phyloP scores from a whole-genome alignment of 2,888 invertebrate genomes.

The Sinotaia quadrata region DNA sequence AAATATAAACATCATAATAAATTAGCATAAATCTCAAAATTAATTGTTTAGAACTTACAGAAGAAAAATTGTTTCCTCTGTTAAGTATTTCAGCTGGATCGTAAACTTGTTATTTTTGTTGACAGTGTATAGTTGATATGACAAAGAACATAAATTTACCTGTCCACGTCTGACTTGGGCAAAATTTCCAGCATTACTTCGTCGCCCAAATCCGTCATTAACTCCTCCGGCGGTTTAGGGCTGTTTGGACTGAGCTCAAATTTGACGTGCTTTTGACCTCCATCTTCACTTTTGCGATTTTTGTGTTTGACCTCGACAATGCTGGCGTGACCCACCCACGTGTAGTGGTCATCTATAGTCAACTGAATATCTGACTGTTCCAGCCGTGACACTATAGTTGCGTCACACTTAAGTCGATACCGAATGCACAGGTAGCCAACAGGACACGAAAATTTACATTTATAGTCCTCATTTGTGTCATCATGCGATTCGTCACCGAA shows the following conservation, averaged over 20 bases:
- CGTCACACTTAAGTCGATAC: slow-evolving; percentile 8
- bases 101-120: neutral
- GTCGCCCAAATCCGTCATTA: neutral
- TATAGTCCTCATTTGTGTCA: neutral
- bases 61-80: neutral
- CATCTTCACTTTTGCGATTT: neutral
- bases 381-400: slow-evolving; percentile 1
- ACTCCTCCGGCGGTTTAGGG: neutral
- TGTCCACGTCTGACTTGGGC: slow-evolving; percentile 11
- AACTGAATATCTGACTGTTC: neutral
- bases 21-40: neutral
- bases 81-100: neutral
- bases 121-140: neutral
- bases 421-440: slow-evolving; percentile 18
- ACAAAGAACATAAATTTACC: neutral
- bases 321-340: slow-evolving; percentile 19
- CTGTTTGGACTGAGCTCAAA: slow-evolving; percentile 9
- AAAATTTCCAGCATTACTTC: slow-evolving; percentile 7
- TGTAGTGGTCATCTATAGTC: slow-evolving; percentile 21
- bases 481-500: slow-evolving; percentile 11
- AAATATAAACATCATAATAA: too few relatives aligned
- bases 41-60: neutral
- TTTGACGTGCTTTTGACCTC: neutral
- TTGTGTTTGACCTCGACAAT: slow-evolving; percentile 2
- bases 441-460: neutral